Evolutionary conservation across 2,113 vertebrate species (phyloP), one percentile per base, ranked within the genome.

Genomic region (Nesoenas mayeri): DNA sequence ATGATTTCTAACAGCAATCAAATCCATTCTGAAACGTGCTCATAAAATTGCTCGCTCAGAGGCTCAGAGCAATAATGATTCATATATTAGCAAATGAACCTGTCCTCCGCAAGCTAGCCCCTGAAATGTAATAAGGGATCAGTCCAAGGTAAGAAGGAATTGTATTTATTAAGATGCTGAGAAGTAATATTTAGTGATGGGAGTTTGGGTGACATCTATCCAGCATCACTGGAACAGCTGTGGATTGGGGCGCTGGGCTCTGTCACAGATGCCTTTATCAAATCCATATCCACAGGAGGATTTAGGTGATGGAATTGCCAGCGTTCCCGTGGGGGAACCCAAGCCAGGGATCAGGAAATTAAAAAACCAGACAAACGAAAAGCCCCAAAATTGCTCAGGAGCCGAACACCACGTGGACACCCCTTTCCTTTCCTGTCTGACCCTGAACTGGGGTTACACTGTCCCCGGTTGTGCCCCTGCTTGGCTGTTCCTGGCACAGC

Each of bases 1-100:
- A 94, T 96, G 79, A 97, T 97, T 97, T 97, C 94, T 96, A 97
- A 88, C 91, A 92, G 93, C 92, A 95, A 97, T 97, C 93, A 96
- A 95, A 92, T 94, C 78, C 65, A 71, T 96, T 95, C 94, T 91
- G 89, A 97, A 97, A 96, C 18, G 12, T 56, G 50, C 74, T 97
- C 80, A 79, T 89, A 97, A 96, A 94, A 95, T 91, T 79, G 71
- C 78, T 73, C 82, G 72, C 97, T 94, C 84, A 77, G 86, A 91
- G 96, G 89, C 95, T 94, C 91, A 95, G 82, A 95, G 94, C 96
- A 93, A 96, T 96, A 93, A 97, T 96, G 94, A 95, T 96, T 96
- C 92, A 91, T 87, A 80, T 81, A 56, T 96, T 95, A 95, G 95
- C 93, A 96, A 95, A 97, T 96, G 85, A 96, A 96, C 73, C 91